A percentile compares a stretch with the other conserved stretches of the same genome.
Evolutionary conservation across 2,888 invertebrate species (phyloP).

Genomic region (Mythimna ferrago): DNA sequence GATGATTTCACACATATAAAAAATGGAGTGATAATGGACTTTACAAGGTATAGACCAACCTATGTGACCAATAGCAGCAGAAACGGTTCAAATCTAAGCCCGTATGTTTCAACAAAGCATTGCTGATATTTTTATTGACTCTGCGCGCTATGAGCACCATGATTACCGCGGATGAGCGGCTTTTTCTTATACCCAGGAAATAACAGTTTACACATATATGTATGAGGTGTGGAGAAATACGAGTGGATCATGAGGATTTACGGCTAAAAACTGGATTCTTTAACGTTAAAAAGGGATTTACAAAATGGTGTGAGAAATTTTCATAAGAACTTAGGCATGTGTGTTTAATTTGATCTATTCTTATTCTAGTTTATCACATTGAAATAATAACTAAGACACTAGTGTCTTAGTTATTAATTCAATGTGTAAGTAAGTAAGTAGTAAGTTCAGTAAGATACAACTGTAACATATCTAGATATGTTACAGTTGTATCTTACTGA

Average conservation of each 20-base stretch:
- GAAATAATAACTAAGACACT: too few species aligned
- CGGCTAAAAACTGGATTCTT: constrained; percentile 9
- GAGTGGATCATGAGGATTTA: constrained; percentile 30
- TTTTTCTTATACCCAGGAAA: constrained; percentile 60
- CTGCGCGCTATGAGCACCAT: constrained; percentile 51
- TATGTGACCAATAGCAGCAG: neutral
- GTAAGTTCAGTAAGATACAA: too few species aligned
- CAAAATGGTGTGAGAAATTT: constrained; percentile 21
- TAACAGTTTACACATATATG: constrained; percentile 47
- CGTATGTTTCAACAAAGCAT: constrained; percentile 53
- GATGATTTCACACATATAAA: too few species aligned
- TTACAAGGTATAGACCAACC: too few species aligned
- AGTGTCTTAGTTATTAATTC: too few species aligned
- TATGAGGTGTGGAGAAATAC: constrained; percentile 32
- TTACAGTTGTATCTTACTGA: too few species aligned
- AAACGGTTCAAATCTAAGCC: neutral
- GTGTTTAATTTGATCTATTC: too few species aligned
- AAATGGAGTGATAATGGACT: too few species aligned
- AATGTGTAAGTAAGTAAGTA: too few species aligned
- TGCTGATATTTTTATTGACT: constrained; percentile 58
- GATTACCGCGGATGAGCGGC: constrained; percentile 45
- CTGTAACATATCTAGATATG: too few species aligned
- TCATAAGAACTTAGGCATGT: neutral
- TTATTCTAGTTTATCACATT: too few species aligned
- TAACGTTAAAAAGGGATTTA: constrained; percentile 1